phyloP scores from a whole-genome alignment of 92 coral and sea anemone genomes.

The Hydrozoanthus gracilis region DNA sequence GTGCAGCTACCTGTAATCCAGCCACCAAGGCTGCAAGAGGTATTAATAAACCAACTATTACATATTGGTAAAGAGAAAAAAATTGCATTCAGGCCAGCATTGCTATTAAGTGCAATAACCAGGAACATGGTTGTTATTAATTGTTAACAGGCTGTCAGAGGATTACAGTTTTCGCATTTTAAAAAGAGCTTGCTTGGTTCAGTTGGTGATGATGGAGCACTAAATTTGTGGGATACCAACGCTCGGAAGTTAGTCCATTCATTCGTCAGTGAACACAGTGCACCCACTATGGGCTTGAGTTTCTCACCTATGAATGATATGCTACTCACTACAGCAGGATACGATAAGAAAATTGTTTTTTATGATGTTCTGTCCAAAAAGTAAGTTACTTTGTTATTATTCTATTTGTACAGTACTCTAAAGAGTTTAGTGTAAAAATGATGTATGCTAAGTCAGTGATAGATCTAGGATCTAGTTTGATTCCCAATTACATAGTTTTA shows the following conservation, averaged over 20 bases:
- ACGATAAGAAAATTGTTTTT: conserved; percentile 92
- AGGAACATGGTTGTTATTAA: not conserved
- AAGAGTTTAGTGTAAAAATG: no score
- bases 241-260: conserved; percentile 82
- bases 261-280: conserved; percentile 89
- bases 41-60: no score
- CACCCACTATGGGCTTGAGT: conserved; percentile 90
- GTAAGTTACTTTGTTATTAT: conserved; percentile 58
- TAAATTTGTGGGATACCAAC: conserved; percentile 96
- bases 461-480: no score
- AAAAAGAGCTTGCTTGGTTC: conserved; percentile 93
- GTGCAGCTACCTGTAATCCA: no score
- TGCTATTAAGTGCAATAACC: not conserved
- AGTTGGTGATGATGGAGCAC: conserved; percentile 98
- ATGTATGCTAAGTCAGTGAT: no score
- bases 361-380: conserved; percentile 95
- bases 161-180: conserved; percentile 87
- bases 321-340: conserved; percentile 90
- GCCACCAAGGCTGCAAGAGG: no score
- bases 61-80: no score
- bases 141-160: conserved; percentile 79
- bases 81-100: no score
- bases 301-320: conserved; percentile 98
- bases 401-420: no score
- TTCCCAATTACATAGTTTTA: no score